These are phyloP conservation scores for Arctia plantaginis DNA, from an alignment of 2,888 invertebrate genomes.

Conservation along the genomic window DNA sequence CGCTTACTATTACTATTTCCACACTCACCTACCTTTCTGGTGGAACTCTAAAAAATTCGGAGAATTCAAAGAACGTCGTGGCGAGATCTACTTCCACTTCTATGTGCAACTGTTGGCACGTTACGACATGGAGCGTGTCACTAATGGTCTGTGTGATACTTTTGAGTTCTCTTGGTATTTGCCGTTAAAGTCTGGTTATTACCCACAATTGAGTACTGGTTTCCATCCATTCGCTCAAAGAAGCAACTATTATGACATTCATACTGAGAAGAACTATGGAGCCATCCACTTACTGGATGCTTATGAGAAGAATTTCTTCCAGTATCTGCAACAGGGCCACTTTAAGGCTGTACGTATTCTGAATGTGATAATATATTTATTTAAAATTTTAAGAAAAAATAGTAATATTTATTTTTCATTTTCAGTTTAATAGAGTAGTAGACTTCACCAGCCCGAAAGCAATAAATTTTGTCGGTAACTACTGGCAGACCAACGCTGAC, in stretches of 20 bases:
- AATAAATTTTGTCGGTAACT: background rate
- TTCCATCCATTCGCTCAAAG: conserved; percentile 12
- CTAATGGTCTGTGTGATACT: conserved; percentile 8
- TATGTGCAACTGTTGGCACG: conserved; percentile 14
- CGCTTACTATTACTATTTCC: conserved; percentile 17
- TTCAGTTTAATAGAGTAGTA: background rate
- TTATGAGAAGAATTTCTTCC: conserved; percentile 19
- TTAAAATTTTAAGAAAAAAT: background rate
- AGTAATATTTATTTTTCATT: background rate
- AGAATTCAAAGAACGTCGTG: background rate
- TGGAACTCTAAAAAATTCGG: conserved; percentile 8
- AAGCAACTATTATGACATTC: conserved; percentile 11
- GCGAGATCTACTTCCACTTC: conserved; percentile 8
- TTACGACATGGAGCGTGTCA: conserved; percentile 11
- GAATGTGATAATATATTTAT: background rate
- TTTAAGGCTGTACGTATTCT: conserved; percentile 69
- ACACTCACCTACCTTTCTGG: too few relatives aligned
- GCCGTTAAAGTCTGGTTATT: conserved; percentile 5
- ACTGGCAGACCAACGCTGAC: too few relatives aligned
- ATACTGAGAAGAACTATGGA: conserved; percentile 9
- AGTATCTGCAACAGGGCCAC: conserved; percentile 17
- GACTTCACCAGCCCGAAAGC: background rate
- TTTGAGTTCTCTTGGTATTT: conserved; percentile 14
- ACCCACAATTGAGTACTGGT: conserved; percentile 7
- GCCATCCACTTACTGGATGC: conserved; percentile 16